Percentiles rank a stretch among this genome's conserved stretches.
phyloP scores from a whole-genome alignment of 1,140 invertebrate species.

The Batillaria attramentaria region DNA sequence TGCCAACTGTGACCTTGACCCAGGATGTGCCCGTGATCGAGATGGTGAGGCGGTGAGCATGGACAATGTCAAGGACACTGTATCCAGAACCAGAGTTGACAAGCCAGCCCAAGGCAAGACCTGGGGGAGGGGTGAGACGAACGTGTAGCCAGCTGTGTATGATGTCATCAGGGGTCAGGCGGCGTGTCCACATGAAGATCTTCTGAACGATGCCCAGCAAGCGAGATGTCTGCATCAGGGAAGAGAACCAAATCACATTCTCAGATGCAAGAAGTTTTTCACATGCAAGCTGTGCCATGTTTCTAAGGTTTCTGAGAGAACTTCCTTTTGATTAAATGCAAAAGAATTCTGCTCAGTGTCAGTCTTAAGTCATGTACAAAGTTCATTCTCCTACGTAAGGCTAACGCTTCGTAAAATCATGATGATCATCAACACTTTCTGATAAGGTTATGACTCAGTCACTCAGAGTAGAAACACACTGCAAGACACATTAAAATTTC shows the following conservation, averaged over 20 bases:
- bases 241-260: background rate
- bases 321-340: too few relatives aligned
- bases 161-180: slow-evolving; percentile 36
- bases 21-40: slow-evolving; percentile 26
- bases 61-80: slow-evolving; percentile 34
- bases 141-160: slow-evolving; percentile 33
- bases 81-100: slow-evolving; percentile 37
- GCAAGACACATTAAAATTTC: too few relatives aligned
- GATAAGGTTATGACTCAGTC: too few relatives aligned
- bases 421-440: too few relatives aligned
- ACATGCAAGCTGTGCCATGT: too few relatives aligned
- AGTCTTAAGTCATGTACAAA: too few relatives aligned
- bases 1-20: slow-evolving; percentile 12
- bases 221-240: background rate
- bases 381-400: too few relatives aligned
- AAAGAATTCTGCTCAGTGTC: too few relatives aligned
- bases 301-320: too few relatives aligned
- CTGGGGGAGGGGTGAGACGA: slow-evolving; percentile 1
- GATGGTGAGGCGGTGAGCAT: slow-evolving; percentile 13
- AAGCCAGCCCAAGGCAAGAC: slow-evolving; percentile 39
- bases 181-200: slow-evolving; percentile 38
- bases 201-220: slow-evolving; percentile 37
- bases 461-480: too few relatives aligned
- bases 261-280: background rate
- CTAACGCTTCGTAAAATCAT: too few relatives aligned